These are phyloP conservation scores for Rhinogobius similis DNA, from an alignment of 2,113 vertebrate genomes.

Conservation along the genomic window DNA sequence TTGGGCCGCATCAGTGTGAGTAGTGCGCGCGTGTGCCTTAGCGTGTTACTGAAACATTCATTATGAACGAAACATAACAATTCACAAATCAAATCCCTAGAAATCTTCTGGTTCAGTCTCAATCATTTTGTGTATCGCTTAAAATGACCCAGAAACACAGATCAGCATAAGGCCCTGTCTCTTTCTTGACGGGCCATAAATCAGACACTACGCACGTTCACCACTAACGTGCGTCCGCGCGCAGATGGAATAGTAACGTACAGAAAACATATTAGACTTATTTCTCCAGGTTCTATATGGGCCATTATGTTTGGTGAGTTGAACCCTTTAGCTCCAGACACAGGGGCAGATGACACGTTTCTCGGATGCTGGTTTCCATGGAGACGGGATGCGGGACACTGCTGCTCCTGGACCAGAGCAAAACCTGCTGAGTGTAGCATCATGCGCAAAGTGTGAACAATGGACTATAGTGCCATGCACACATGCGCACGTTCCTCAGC, in stretches of 20 bases:
- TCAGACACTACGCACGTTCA: not conserved
- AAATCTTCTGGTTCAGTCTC: not conserved
- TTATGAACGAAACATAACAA: not conserved
- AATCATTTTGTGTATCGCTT: not conserved
- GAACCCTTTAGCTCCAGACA: not conserved
- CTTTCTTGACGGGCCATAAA: not conserved
- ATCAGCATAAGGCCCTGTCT: not conserved
- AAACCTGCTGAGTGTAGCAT: conserved; percentile 20
- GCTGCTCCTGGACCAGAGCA: conserved; percentile 23
- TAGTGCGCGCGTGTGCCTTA: conserved; percentile 26
- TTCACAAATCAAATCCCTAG: not conserved
- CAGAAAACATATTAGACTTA: not conserved
- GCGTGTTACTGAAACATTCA: not conserved
- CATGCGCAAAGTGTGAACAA: conserved; percentile 11
- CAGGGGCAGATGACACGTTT: conserved; percentile 22
- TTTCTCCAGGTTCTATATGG: too few species aligned
- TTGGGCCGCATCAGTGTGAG: conserved; percentile 72
- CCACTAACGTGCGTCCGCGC: not conserved
- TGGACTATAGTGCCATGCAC: not conserved
- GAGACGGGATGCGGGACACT: conserved; percentile 70
- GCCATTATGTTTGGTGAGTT: not conserved
- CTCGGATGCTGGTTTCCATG: conserved; percentile 71
- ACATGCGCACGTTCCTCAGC: not conserved
- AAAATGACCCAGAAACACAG: not conserved
- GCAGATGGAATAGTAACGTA: not conserved